These are phyloP conservation scores for Drymodes brunneopygia DNA, from an alignment of 2,113 vertebrate genomes.

Conservation along the genomic window DNA sequence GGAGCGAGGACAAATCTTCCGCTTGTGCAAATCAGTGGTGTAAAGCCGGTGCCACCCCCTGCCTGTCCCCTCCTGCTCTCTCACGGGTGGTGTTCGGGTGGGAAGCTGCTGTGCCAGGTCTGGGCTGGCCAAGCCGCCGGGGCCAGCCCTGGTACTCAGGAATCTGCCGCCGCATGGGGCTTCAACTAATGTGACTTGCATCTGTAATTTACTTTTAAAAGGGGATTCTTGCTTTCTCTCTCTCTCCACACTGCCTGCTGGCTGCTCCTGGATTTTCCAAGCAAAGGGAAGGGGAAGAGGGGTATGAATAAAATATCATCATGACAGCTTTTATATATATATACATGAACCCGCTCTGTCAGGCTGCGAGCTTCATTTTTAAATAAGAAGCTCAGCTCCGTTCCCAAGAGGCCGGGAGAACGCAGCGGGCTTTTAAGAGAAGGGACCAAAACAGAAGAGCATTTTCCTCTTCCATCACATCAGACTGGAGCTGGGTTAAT, in stretches of 20 bases:
- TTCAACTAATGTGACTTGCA: slow-evolving; percentile 61
- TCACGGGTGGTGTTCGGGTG: not conserved
- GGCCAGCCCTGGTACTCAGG: not conserved
- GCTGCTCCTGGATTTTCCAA: slow-evolving; percentile 64
- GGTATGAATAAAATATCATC: slow-evolving; percentile 70
- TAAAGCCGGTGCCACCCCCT: fast-evolving
- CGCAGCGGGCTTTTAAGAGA: slow-evolving; percentile 36
- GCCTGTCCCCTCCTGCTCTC: not conserved
- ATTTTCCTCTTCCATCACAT: slow-evolving; percentile 53
- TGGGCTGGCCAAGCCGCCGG: not conserved
- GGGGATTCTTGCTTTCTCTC: slow-evolving; percentile 44
- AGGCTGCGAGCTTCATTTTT: slow-evolving; percentile 56
- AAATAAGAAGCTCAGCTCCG: slow-evolving; percentile 31
- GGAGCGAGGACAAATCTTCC: not conserved
- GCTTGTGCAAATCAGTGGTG: not conserved
- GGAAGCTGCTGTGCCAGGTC: not conserved
- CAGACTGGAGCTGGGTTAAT: slow-evolving; percentile 59
- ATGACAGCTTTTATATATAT: slow-evolving; percentile 60
- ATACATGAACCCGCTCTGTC: slow-evolving; percentile 15
- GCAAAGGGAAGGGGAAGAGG: slow-evolving; percentile 56
- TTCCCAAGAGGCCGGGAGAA: slow-evolving; percentile 34
- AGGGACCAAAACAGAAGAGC: slow-evolving; percentile 60
- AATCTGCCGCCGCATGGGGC: not conserved
- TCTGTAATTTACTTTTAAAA: slow-evolving; percentile 65
- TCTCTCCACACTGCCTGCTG: slow-evolving; percentile 42